phyloP scores from a whole-genome alignment of 2,888 invertebrate genomes.

The Doris montereyensis region DNA sequence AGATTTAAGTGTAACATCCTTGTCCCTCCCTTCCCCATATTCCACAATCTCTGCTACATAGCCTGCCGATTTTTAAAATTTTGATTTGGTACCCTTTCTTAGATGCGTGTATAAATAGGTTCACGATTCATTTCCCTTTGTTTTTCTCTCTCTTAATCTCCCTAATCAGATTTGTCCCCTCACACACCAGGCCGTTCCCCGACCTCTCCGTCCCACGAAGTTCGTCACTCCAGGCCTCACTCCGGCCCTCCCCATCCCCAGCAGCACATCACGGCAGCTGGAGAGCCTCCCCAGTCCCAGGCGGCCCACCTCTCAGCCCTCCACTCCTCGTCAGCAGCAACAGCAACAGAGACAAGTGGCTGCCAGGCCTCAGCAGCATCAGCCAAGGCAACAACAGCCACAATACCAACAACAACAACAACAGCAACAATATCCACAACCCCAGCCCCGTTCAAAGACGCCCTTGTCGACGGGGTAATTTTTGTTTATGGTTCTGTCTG shows the following conservation, averaged over 20 bases:
- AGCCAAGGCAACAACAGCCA: conserved; percentile 10
- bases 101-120: background rate
- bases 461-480: conserved; percentile 50
- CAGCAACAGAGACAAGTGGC: conserved; percentile 44
- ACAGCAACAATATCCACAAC: conserved; percentile 51
- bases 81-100: too few species aligned
- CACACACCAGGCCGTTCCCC: background rate
- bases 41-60: background rate
- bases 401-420: conserved; percentile 42
- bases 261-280: conserved; percentile 21
- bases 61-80: background rate
- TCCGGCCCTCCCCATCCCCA: conserved; percentile 40
- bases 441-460: conserved; percentile 46
- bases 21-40: too few species aligned
- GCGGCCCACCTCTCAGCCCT: background rate
- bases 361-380: conserved; percentile 20
- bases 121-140: background rate
- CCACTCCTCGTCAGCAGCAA: background rate
- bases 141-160: too few species aligned
- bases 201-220: too few species aligned
- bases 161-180: conserved; percentile 29
- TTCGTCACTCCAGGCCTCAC: conserved; percentile 24
- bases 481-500: too few species aligned
- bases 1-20: too few species aligned
- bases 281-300: conserved; percentile 4